Evolutionary conservation across 2,797 vertebrate genomes (phyloP), one percentile per base, ranked within the genome.

Genomic region (Danio albolineatus): DNA sequence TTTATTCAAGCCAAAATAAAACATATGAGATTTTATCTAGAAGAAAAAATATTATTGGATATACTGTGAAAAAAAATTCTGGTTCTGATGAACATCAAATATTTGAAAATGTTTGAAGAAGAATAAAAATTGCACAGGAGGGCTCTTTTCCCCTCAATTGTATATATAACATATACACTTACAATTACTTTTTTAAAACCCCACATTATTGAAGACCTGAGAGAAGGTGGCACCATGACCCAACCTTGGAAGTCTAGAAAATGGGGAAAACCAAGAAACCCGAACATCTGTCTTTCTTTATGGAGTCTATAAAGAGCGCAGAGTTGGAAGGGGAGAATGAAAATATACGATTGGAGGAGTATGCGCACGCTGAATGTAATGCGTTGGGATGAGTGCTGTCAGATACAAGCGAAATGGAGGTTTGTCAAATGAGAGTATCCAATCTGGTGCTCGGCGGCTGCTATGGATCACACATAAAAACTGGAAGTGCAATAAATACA

Each of bases 261-360:
- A 28, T 79, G 16, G 73, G 6, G 44, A 8, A 75, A 88, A 43
- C n/a, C 17, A 59, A 83, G 87, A 87, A 88, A 84, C 84, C 86
- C 73, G 41, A 88, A 90, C 89, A 89, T 87, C 87, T 88, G 82
- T 79, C 83, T 89, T 82, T 85, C 78, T 83, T 82, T 85, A 86
- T 78, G 41, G 70, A 71, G 73, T 75, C 73, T 70, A 84, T 83
- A 88, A 84, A 82, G 64, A 80, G 53, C 66, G 14, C n/a, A 53
- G 67, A 74, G 85, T 87, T 88, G 65, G 79, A 84, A 79, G 67
- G 74, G 79, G 70, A 70, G 66, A 83, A 85, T 9, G 78, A 86
- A 81, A 88, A 89, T 87, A 81, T 86, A 88, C 72, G 88, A 90
- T 56, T 80, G 80, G 46, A 69, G 81, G 85, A 80, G 46, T 39